Percentiles rank a stretch among this genome's conserved stretches.
phyloP scores from a whole-genome alignment of 2,888 invertebrate genomes.

The Odontothrips loti region DNA sequence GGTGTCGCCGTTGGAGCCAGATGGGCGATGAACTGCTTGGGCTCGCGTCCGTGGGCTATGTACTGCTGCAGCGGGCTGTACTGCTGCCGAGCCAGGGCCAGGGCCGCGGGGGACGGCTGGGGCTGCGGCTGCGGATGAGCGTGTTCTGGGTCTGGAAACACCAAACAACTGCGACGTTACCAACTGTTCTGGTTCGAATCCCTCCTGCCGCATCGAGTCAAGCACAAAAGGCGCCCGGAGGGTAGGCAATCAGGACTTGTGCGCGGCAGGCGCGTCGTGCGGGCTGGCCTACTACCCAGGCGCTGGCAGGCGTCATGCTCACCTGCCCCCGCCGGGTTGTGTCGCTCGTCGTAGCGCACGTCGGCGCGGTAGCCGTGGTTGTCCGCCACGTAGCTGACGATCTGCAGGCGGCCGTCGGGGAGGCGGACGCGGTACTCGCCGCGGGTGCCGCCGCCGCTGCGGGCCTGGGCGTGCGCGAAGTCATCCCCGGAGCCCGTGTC shows the following conservation, averaged over 20 bases:
- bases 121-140: neutral
- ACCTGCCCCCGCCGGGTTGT: neutral
- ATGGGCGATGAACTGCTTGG: neutral
- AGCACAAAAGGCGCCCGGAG: too few species aligned
- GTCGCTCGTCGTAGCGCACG: constrained; percentile 53
- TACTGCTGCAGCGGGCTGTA: neutral
- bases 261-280: too few species aligned
- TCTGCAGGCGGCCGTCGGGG: constrained; percentile 62
- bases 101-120: neutral
- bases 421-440: constrained; percentile 65
- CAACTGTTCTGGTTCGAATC: neutral
- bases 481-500: constrained; percentile 61
- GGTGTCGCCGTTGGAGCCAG: neutral
- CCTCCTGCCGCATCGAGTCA: too few species aligned
- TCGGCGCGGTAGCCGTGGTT: constrained; percentile 64
- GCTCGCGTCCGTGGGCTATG: neutral
- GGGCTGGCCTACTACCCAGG: too few species aligned
- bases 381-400: constrained; percentile 63
- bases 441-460: constrained; percentile 58
- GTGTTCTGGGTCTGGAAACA: neutral
- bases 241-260: too few species aligned
- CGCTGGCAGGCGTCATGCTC: too few species aligned
- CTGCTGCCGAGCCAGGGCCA: neutral
- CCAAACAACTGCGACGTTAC: neutral
- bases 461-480: constrained; percentile 62